Evolutionary conservation across 1,140 invertebrate genomes (phyloP), one percentile per base, ranked within the genome.

Genomic region (Pararge aegeria): DNA sequence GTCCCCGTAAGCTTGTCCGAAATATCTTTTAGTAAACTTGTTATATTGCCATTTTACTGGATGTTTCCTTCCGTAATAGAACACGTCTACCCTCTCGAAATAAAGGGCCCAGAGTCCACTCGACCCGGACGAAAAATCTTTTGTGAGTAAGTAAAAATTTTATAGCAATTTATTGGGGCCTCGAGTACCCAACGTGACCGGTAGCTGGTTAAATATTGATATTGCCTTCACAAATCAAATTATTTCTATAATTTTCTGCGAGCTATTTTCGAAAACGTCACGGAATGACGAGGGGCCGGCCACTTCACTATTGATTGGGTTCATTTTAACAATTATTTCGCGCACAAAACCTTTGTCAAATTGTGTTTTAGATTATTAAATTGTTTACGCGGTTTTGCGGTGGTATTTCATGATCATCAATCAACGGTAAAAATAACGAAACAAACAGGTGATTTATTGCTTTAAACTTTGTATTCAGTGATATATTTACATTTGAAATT

Each of bases 81-180:
- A 62, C 72, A 73, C 70, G 75, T 75, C 64, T 61, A 58, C 57
- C 54, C 67, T 68, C 68, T 68, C 40, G 55, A 69, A 68, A 64
- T 70, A 67, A 70, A 65, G 63, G 54, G 57, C 54, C 57, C 53
- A 50, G 46, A 51, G 40, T 44, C 52, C 51, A 63, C 60, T 67
- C 57, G 57, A 67, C 64, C 57, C 60, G 61, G 57, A 53, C 51
- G 55, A 61, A 70, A 59, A 66, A 61, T 59, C 63, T 70, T 70
- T 52, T 55, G 58, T 60, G 46, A 54, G 55, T 56, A 66, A 57
- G 59, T 62, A 70, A 66, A 66, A 66, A 66, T 61, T 49, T 66
- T 53, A 56, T 64, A 61, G 54, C 58, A 50, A 61, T 61, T 70
- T 66, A 66, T 64, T 44, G 64, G 51, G 55, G 49, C 57, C 19